Evolutionary conservation across 2,888 invertebrate species (phyloP).

Genomic region (Allophyes oxyacanthae): DNA sequence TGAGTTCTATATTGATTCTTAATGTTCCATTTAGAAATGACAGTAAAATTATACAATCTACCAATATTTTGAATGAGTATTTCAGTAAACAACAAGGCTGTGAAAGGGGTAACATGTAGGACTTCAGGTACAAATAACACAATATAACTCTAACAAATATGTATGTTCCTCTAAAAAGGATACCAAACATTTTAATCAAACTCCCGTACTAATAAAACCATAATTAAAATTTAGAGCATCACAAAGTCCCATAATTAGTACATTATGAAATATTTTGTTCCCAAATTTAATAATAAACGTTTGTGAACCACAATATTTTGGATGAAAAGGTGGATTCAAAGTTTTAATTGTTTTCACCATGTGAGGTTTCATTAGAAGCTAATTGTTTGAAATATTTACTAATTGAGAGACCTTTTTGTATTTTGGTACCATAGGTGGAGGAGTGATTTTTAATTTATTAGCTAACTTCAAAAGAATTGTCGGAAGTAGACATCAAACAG

Average conservation of each 20-base stretch:
- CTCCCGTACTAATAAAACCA: slow-evolving; percentile 26
- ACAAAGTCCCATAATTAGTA: slow-evolving; percentile 50
- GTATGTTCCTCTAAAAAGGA: slow-evolving; percentile 18
- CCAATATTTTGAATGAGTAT: too few relatives aligned
- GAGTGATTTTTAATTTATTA: slow-evolving; percentile 28
- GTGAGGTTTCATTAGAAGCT: slow-evolving; percentile 61
- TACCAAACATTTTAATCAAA: slow-evolving; percentile 40
- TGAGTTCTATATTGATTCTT: too few relatives aligned
- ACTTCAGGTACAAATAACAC: slow-evolving; percentile 4
- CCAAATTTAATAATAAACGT: slow-evolving; percentile 56
- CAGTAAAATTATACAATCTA: too few relatives aligned
- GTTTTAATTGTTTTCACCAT: slow-evolving; percentile 65
- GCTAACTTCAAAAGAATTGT: slow-evolving; percentile 12
- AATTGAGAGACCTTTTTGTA: slow-evolving; percentile 44
- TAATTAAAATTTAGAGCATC: slow-evolving; percentile 47
- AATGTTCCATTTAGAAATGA: too few relatives aligned
- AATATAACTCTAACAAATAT: slow-evolving; percentile 9
- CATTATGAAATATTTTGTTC: slow-evolving; percentile 59
- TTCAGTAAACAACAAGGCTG: too few relatives aligned
- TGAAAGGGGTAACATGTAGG: slow-evolving; percentile 12
- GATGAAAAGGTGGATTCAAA: slow-evolving; percentile 48
- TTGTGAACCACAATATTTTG: slow-evolving; percentile 43
- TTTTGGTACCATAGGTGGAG: slow-evolving; percentile 7
- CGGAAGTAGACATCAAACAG: not conserved
- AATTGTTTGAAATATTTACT: slow-evolving; percentile 74